A percentile compares a stretch with the other conserved stretches of the same genome.
Conservation (phyloP, 2,113 vertebrate species). For the Rhea pennata region DNA sequence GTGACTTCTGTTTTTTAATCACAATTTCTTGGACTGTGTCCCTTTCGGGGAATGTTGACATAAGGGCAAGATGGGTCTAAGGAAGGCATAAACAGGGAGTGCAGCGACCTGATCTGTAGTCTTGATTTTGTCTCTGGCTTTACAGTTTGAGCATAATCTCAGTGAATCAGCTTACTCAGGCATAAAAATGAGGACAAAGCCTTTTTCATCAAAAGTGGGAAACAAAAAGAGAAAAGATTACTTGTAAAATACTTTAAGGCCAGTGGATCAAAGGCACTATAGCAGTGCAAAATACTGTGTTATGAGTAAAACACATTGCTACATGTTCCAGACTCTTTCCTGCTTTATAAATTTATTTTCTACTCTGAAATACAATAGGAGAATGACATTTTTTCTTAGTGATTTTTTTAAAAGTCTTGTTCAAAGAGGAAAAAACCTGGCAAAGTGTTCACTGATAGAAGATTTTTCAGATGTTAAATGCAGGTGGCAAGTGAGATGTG, state of each 20-base stretch:
- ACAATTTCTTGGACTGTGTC: not conserved
- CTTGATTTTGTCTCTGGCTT: not conserved
- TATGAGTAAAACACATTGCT: not conserved
- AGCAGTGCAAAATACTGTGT: not conserved
- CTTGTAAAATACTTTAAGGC: not conserved
- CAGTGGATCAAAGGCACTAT: constrained; percentile 1
- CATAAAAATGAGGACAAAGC: constrained; percentile 4
- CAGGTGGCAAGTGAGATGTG: not conserved
- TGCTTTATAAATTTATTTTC: not conserved
- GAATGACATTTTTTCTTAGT: not conserved
- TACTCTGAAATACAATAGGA: not conserved
- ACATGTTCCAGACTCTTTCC: not conserved
- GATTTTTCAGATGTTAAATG: constrained; percentile 1
- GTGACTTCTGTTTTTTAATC: not conserved
- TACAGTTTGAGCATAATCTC: not conserved
- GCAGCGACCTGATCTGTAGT: not conserved
- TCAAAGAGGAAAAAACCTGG: not conserved
- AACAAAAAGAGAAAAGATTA: constrained; percentile 18
- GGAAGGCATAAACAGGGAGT: not conserved
- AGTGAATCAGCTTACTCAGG: not conserved
- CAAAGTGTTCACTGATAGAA: not conserved
- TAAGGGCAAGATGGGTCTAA: not conserved
- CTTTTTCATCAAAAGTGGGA: not conserved
- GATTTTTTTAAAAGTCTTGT: not conserved
- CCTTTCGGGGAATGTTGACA: not conserved